These are phyloP conservation scores for Meganola albula DNA, from an alignment of 2,888 invertebrate species.

Conservation along the genomic window DNA sequence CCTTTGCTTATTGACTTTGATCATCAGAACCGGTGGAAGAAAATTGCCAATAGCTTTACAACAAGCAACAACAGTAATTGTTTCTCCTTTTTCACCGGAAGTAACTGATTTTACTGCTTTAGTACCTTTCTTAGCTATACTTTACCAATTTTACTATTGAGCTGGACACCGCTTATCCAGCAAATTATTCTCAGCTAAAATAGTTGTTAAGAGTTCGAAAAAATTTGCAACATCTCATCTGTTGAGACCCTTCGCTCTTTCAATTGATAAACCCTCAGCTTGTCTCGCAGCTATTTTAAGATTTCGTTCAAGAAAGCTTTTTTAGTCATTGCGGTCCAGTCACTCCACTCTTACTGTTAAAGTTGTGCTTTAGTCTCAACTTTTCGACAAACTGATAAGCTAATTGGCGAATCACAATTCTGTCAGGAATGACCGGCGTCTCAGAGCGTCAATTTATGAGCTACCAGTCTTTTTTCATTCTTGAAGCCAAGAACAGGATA, in stretches of 20 bases:
- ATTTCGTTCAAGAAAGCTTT: conserved; percentile 15
- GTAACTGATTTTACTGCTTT: conserved; percentile 3
- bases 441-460: conserved; percentile 22
- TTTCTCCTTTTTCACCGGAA: conserved; percentile 31
- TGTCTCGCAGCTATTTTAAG: conserved; percentile 27
- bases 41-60: conserved; percentile 10
- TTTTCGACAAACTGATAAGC: conserved; percentile 32
- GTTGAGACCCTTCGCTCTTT: conserved; percentile 27
- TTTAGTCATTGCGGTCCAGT: conserved; percentile 29
- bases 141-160: conserved; percentile 40
- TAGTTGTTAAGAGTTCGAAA: conserved; percentile 24
- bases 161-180: conserved; percentile 34
- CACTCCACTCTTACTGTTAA: conserved; percentile 23
- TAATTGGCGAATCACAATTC: conserved; percentile 19
- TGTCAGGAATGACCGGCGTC: conserved; percentile 22
- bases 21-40: conserved; percentile 9
- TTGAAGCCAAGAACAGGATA: conserved; percentile 22
- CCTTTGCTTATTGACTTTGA: too few relatives aligned
- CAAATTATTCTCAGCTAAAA: conserved; percentile 28
- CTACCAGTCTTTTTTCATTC: conserved; percentile 24
- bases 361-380: conserved; percentile 25
- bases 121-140: conserved; percentile 32
- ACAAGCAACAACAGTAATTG: conserved; percentile 12
- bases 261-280: conserved; percentile 33
- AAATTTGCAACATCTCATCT: conserved; percentile 26